A percentile compares a stretch with the other conserved stretches of the same genome.
phyloP scores from a whole-genome alignment of 37 sponge, comb jelly and placozoan genomes.

The Tethya wilhelma region DNA sequence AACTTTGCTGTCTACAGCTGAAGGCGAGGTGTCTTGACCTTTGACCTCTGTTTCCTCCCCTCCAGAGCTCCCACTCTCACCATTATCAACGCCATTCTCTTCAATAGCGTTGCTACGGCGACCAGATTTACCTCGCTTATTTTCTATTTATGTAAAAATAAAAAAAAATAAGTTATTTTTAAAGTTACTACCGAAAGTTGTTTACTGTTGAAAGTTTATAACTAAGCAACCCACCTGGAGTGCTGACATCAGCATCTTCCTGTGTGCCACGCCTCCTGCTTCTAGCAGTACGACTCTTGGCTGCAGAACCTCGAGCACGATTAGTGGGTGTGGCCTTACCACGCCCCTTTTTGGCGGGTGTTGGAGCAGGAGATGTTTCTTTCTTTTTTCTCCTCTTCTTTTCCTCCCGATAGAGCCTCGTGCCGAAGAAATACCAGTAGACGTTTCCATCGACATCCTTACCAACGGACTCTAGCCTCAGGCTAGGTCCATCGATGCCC shows the following conservation, averaged over 20 bases:
- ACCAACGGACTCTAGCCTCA: conserved; percentile 70
- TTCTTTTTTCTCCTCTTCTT: conserved; percentile 43
- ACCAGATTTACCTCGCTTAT: not conserved
- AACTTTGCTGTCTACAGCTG: no score
- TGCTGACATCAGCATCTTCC: no score
- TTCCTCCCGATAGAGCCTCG: conserved; percentile 73
- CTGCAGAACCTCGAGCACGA: not conserved
- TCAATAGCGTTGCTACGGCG: not conserved
- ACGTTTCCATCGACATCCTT: conserved; percentile 61
- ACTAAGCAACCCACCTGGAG: no score
- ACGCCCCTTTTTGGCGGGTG: conserved; percentile 11
- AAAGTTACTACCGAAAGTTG: not conserved
- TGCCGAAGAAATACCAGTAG: conserved; percentile 91
- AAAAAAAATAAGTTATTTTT: not conserved
- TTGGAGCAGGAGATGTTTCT: not conserved
- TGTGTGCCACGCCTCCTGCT: not conserved
- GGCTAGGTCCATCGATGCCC: conserved; percentile 56
- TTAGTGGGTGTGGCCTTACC: conserved; percentile 16
- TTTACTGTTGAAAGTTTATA: no score
- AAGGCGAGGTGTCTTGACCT: no score
- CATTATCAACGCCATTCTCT: not conserved
- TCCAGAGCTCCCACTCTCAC: conserved; percentile 7
- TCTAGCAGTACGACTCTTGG: not conserved
- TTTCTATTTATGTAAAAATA: not conserved
- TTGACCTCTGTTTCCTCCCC: conserved; percentile 25